Evolutionary conservation across 1,140 invertebrate species (phyloP), one percentile per base, ranked within the genome.

Genomic region (Drosophila bocqueti): DNA sequence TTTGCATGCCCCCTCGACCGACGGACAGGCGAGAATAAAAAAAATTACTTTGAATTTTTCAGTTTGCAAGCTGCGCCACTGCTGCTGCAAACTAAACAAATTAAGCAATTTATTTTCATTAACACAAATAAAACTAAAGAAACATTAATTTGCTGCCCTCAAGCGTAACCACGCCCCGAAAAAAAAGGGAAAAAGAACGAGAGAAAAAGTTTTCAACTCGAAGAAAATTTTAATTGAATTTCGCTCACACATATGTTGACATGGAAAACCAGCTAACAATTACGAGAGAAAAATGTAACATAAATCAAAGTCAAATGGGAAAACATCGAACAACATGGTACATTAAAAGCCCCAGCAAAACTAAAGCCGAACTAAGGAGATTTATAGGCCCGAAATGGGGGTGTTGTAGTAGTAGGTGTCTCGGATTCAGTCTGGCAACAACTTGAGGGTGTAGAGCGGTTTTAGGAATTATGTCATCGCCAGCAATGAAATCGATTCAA

Each of bases 81-180:
- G 49, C 49, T 52, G 29, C 49, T 49, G 47, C 50, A 57, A 57
- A 77, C 81, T 74, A 61, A 77, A 84, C 82, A 86, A 81, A 85
- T 86, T 86, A 86, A 87, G 83, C 79, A 86, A 86, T 86, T 86
- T 86, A 86, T 86, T 86, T 86, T 86, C 83, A 86, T 86, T 82
- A 86, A 81, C 58, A 65, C 67, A 57, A 69, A 85, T 68, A 85
- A 84, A 83, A 63, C 59, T 63, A 64, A 58, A 65, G 61, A 62
- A 55, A 59, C 67, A 76, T 72, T 59, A 72, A 72, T 71, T 82
- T 57, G 31, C 66, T 65, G 81, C 81, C 81, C 66, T 76, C 72
- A 76, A 80, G 63, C 76, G 72, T 83, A 34, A 65, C 69, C 45
- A 24, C 43, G 49, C 63, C 52, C 31, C 50, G 26, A 66, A 26